Base-by-base conservation (phyloP, 1,140 invertebrate species). In the Drosophila arizonae region DNA sequence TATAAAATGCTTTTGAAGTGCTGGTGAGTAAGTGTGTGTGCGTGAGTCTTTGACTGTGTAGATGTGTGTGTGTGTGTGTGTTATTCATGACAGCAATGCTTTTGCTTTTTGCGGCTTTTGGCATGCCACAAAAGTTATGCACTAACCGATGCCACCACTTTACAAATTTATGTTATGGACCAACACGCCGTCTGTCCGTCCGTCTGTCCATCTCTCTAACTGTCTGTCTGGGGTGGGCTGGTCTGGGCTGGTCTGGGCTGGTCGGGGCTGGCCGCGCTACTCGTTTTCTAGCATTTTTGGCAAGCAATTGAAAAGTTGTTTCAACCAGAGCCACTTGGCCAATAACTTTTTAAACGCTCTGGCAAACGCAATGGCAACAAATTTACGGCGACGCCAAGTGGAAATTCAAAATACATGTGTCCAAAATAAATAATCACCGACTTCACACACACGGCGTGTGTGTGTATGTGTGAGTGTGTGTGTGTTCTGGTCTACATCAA, bases 271-370 rank as follows among this genome's bases (percentile, higher is more conserved):
- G 33, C 15, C 6, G 26, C 33, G 26, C 48, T 6, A 46, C 73
- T 61, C n/a, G 8, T 69, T 73, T 73, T n/a, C 13, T 72, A 64
- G 46, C 55, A 76, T 33, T 82, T 79, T 84, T 86, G 82, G 82
- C 82, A 81, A 65, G 82, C 82, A 86, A 86, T 87, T 87, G 79
- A 82, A 82, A 87, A 86, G 65, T 87, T 79, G 62, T 67, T 74
- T 50, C 71, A 61, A 50, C 50, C 43, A 51, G 33, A 41, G 65
- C 65, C 58, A 73, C 79, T 67, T 73, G 79, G 72, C 79, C 82
- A 82, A 86, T 82, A 86, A 87, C 76, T 86, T 86, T 86, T 86
- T 87, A 86, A 86, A 87, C 79, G 81, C 78, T 80, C 77, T 77
- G 71, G 75, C 71, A 67, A 69, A 68, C 58, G 52, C 66, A 69